Evolutionary conservation across 2,888 invertebrate species (phyloP).

Genomic region (Lomographa bimaculata): DNA sequence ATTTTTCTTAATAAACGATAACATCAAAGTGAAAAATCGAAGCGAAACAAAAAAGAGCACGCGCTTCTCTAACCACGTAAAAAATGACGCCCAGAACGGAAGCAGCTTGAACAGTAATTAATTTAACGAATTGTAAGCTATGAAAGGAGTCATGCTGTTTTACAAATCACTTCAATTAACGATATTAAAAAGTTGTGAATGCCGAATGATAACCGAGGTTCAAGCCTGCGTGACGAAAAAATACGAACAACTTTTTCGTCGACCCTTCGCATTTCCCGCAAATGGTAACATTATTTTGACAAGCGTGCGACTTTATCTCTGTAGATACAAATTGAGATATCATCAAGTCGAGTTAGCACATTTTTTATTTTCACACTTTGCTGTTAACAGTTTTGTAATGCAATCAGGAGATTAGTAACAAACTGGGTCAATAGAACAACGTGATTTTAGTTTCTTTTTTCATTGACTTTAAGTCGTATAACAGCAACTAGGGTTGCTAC

Average conservation of each 20-base stretch:
- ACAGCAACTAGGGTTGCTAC: no score
- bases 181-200: conserved; percentile 79
- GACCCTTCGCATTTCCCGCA: conserved; percentile 45
- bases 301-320: conserved; percentile 75
- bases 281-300: conserved; percentile 52
- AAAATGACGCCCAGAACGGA: conserved; percentile 77
- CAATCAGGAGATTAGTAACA: conserved; percentile 4
- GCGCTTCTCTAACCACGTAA: conserved; percentile 55
- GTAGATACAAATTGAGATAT: conserved; percentile 40
- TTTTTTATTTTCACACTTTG: conserved; percentile 10
- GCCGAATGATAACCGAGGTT: conserved; percentile 65
- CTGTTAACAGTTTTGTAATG: conserved; percentile 8
- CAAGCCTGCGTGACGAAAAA: conserved; percentile 64
- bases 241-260: conserved; percentile 27
- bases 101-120: conserved; percentile 78
- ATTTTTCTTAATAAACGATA: background rate
- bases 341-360: conserved; percentile 10
- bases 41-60: conserved; percentile 41
- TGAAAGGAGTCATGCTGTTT: conserved; percentile 83
- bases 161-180: conserved; percentile 84
- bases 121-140: conserved; percentile 82
- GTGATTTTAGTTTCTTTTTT: no score
- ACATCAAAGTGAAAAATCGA: conserved; percentile 11
- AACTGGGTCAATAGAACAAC: no score
- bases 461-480: no score